phyloP scores from a whole-genome alignment of 2,113 vertebrate genomes.

The Kryptolebias marmoratus region DNA sequence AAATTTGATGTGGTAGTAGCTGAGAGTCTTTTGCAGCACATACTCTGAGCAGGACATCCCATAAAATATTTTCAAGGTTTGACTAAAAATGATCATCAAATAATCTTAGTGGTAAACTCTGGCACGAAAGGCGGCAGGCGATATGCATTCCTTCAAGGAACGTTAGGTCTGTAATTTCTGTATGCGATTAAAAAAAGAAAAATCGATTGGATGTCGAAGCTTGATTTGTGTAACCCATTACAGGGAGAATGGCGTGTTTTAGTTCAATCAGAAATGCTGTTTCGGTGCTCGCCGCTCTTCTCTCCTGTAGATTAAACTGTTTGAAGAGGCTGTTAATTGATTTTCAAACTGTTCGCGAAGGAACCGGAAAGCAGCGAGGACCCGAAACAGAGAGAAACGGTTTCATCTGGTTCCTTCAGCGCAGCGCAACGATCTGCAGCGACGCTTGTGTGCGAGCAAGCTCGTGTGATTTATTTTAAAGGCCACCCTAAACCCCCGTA shows the following conservation, averaged over 20 bases:
- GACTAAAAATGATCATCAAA: too few species aligned
- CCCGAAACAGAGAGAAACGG: not conserved
- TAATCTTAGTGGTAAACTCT: too few species aligned
- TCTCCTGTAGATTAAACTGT: constrained; percentile 21
- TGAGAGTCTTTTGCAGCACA: too few species aligned
- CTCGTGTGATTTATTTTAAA: not conserved
- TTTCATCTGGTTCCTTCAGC: not conserved
- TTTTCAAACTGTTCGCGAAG: constrained; percentile 29
- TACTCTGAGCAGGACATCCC: too few species aligned
- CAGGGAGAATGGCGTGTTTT: constrained; percentile 11
- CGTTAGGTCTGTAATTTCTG: not conserved
- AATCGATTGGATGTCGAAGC: constrained; percentile 2
- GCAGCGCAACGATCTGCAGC: not conserved
- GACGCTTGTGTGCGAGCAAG: not conserved
- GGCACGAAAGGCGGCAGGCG: too few species aligned
- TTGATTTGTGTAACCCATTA: constrained; percentile 27
- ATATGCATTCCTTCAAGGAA: too few species aligned
- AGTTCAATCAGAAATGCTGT: constrained; percentile 23
- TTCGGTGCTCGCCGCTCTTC: constrained; percentile 27
- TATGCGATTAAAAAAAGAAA: not conserved
- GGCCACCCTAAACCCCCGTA: not conserved
- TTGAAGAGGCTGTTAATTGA: constrained; percentile 50
- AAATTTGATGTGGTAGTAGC: too few species aligned
- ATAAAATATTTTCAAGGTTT: too few species aligned
- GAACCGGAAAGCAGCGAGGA: constrained; percentile 14